Base-by-base conservation (phyloP, 2,113 vertebrate genomes). In the Heliornis fulica region DNA sequence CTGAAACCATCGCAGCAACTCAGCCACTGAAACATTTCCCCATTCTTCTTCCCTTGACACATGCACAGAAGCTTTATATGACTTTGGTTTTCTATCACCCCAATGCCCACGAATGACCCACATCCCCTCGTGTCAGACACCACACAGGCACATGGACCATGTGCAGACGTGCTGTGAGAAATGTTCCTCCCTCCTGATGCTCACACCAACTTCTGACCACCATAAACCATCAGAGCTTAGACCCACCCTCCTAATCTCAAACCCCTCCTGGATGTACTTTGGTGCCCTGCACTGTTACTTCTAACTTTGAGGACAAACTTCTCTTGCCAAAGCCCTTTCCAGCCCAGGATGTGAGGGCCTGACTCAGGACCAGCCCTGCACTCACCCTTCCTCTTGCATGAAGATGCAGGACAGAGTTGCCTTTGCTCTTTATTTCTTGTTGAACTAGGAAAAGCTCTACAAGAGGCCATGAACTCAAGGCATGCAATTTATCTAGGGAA, bases 21-120 rank as follows among this genome's bases (percentile, higher is more conserved):
- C 60, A 96, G 94, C 82, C 94, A 89, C 93, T 90, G 81, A 94
- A 94, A 84, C 50, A 71, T 92, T 97, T 97, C 93, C 97, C 95
- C 91, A 90, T 97, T 97, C 95, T 87, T 74, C 78, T 85, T 94
- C 93, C 72, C 54, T 77, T 80, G 74, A 53, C 66, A 65, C 10
- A 9, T 56, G 50, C 70, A 63, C 43, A 71, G 50, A 63, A 54
- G 68, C 77, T 84, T 51, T 66, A 61, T 32, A 10, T 40, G 53
- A 70, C 41, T 94, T 81, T 53, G 81, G 34, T 17, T 92, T 79
- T 54, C 4, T 26, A 38, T 50, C 2, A 1, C 43, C 56, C 60
- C 18, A 43, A 60, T 70, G 56, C n/a, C 86, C 64, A 66, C 16
- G 1, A 14, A 57, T 25, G 56, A 77, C 59, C 80, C 83, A 77